phyloP scores from a whole-genome alignment of 2,888 invertebrate genomes.

The Nymphalis urticae region DNA sequence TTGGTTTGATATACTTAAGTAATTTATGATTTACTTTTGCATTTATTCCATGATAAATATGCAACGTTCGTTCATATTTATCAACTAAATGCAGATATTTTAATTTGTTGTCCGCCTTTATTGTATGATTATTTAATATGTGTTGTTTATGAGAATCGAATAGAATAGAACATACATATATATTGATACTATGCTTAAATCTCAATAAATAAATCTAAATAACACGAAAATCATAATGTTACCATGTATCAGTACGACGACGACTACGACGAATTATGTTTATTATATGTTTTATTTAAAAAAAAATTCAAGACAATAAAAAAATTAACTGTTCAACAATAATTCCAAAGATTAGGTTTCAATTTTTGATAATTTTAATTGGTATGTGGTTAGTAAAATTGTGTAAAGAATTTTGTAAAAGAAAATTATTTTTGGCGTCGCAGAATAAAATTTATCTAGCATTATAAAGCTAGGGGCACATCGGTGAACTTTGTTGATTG shows the following conservation, averaged over 20 bases:
- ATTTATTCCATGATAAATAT: conserved; percentile 5
- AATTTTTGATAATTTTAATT: not conserved
- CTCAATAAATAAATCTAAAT: no score
- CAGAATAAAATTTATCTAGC: conserved; percentile 47
- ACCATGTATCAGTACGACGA: no score
- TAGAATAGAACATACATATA: not conserved
- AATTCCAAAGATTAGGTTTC: not conserved
- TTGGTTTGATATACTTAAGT: conserved; percentile 7
- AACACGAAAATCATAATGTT: no score
- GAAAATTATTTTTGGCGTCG: conserved; percentile 24
- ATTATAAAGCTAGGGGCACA: conserved; percentile 56
- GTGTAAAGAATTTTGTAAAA: not conserved
- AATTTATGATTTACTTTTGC: conserved; percentile 8
- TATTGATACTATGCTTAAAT: no score
- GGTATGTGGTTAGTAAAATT: not conserved
- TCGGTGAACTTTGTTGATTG: conserved; percentile 61
- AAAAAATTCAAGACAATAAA: no score
- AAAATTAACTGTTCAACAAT: no score
- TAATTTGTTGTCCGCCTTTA: not conserved
- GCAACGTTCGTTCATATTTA: not conserved
- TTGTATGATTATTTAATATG: not conserved
- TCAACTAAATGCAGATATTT: not conserved
- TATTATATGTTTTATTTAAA: no score
- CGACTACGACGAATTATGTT: no score
- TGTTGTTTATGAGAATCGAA: not conserved